phyloP scores from a whole-genome alignment of 1,140 invertebrate genomes.

The Araneus ventricosus region DNA sequence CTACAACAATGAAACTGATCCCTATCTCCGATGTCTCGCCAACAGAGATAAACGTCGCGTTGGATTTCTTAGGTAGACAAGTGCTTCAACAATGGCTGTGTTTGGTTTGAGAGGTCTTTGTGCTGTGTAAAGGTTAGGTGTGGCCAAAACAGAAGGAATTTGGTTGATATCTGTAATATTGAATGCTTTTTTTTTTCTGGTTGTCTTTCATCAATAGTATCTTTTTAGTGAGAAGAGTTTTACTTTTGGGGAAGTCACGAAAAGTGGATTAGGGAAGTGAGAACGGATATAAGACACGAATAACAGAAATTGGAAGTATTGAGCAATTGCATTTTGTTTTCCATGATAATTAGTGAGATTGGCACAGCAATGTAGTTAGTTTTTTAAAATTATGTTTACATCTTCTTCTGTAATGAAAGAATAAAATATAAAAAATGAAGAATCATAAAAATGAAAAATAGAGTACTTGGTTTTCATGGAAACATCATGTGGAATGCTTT shows the following conservation, averaged over 20 bases:
- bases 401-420: too few relatives aligned
- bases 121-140: neutral
- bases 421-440: too few relatives aligned
- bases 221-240: neutral
- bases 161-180: neutral
- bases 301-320: too few relatives aligned
- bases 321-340: too few relatives aligned
- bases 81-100: neutral
- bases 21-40: neutral
- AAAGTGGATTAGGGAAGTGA: neutral
- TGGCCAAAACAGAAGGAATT: neutral
- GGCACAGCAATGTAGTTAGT: too few relatives aligned
- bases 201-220: neutral
- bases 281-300: too few relatives aligned
- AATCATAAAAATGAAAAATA: too few relatives aligned
- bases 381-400: too few relatives aligned
- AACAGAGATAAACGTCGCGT: neutral
- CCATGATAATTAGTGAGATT: too few relatives aligned
- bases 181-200: neutral
- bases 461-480: too few relatives aligned
- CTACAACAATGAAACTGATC: slow-evolving; percentile 32
- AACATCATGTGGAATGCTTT: too few relatives aligned
- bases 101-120: neutral
- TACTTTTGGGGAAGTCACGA: neutral
- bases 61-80: neutral